phyloP scores from a whole-genome alignment of 92 coral and sea anemone genomes.

The Palythoa grandis region DNA sequence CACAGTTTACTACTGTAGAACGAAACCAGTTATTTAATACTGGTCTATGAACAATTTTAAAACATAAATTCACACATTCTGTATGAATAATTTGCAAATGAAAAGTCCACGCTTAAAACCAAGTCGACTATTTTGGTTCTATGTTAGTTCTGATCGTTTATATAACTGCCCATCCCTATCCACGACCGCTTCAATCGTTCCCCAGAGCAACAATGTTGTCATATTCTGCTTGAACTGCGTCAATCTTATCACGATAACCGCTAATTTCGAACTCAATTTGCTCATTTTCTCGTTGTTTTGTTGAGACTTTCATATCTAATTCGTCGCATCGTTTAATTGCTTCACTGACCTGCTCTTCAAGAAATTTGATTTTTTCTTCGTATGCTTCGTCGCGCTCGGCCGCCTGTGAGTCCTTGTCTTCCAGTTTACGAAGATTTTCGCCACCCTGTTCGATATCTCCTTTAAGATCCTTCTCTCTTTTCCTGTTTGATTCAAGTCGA shows the following conservation, averaged over 20 bases:
- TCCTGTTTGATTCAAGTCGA: slow-evolving; percentile 10
- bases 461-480: slow-evolving; percentile 20
- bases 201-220: slow-evolving; percentile 31
- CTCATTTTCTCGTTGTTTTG: slow-evolving; percentile 33
- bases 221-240: slow-evolving; percentile 23
- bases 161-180: no score
- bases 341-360: slow-evolving; percentile 44
- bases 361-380: slow-evolving; percentile 45
- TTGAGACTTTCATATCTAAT: slow-evolving; percentile 29
- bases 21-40: no score
- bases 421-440: slow-evolving; percentile 33
- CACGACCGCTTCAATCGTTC: background rate
- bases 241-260: background rate
- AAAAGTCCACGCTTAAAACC: no score
- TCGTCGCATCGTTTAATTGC: slow-evolving; percentile 22
- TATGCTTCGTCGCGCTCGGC: slow-evolving; percentile 54
- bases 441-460: slow-evolving; percentile 27
- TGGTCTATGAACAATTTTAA: no score
- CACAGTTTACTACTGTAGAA: no score
- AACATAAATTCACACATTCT: no score
- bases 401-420: slow-evolving; percentile 44
- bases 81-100: no score
- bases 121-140: no score
- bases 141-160: no score
- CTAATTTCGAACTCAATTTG: slow-evolving; percentile 29